phyloP scores from a whole-genome alignment of 30 jellyfish, hydroid and myxozoan species.

The Aurelia coerulea region DNA sequence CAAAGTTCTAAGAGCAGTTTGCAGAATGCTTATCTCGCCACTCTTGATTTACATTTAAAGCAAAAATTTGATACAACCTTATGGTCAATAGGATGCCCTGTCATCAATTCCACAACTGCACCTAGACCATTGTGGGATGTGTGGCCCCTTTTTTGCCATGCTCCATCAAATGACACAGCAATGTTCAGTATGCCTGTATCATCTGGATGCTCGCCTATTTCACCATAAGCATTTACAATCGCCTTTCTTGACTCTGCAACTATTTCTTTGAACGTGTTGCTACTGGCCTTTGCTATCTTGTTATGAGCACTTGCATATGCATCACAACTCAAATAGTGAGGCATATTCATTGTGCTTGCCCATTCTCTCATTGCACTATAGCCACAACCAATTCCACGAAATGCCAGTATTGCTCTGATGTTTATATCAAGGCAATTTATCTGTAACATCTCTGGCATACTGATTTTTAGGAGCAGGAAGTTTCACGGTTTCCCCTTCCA shows the following conservation, averaged over 20 bases:
- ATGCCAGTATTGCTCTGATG: neutral
- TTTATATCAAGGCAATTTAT: conserved; percentile 49
- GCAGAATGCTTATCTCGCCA: neutral
- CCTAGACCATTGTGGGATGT: neutral
- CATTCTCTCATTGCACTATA: neutral
- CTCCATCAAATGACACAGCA: conserved; percentile 19
- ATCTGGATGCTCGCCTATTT: conserved; percentile 9
- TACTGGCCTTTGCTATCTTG: neutral
- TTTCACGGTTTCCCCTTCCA: too few relatives aligned
- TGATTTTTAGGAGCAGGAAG: too few relatives aligned
- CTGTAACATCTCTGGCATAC: too few relatives aligned
- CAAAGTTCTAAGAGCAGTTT: neutral
- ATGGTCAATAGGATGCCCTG: neutral
- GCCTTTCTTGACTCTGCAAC: neutral
- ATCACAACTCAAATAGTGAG: conserved; percentile 9
- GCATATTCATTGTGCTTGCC: conserved; percentile 46
- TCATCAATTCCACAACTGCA: neutral
- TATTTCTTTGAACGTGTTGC: neutral
- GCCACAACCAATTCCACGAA: conserved; percentile 34
- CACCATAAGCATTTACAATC: neutral
- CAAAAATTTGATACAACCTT: neutral
- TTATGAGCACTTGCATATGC: neutral
- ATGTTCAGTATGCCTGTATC: conserved; percentile 25
- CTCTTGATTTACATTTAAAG: neutral
- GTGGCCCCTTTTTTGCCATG: neutral